These are phyloP conservation scores for Xylota segnis DNA, from an alignment of 2,888 invertebrate genomes.

Conservation along the genomic window DNA sequence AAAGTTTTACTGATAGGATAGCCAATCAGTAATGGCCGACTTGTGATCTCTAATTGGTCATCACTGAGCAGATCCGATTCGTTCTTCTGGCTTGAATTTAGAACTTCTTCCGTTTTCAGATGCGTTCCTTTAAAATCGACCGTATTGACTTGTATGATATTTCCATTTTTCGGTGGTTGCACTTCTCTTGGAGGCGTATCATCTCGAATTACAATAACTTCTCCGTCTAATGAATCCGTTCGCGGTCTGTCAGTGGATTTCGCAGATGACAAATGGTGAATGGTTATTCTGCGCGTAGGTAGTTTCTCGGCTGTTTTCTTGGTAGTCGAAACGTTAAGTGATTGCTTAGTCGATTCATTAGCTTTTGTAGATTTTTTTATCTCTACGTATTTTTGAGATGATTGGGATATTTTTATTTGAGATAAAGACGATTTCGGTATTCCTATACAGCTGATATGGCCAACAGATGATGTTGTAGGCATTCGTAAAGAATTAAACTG, in stretches of 20 bases:
- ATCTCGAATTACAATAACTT: slow-evolving; percentile 6
- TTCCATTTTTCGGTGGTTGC: neutral
- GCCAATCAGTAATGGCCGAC: neutral
- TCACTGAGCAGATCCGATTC: neutral
- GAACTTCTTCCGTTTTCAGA: neutral
- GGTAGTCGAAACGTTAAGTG: neutral
- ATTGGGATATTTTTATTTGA: neutral
- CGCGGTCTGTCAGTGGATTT: neutral
- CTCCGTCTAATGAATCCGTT: neutral
- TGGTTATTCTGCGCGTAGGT: neutral
- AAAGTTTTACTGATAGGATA: neutral
- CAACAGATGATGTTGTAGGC: neutral
- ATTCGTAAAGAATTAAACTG: neutral
- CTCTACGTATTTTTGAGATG: neutral
- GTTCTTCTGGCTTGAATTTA: neutral
- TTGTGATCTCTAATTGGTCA: neutral
- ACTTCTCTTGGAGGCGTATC: neutral
- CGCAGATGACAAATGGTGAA: neutral
- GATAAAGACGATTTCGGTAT: neutral
- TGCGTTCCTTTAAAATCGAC: neutral
- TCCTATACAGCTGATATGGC: neutral
- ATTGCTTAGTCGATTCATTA: neutral
- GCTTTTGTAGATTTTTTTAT: neutral
- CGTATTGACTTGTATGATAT: neutral
- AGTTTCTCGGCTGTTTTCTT: neutral